A percentile compares a stretch with the other conserved stretches of the same genome.
Conservation (phyloP, 2,113 vertebrate species). For the Sarotherodon lohbergeri region DNA sequence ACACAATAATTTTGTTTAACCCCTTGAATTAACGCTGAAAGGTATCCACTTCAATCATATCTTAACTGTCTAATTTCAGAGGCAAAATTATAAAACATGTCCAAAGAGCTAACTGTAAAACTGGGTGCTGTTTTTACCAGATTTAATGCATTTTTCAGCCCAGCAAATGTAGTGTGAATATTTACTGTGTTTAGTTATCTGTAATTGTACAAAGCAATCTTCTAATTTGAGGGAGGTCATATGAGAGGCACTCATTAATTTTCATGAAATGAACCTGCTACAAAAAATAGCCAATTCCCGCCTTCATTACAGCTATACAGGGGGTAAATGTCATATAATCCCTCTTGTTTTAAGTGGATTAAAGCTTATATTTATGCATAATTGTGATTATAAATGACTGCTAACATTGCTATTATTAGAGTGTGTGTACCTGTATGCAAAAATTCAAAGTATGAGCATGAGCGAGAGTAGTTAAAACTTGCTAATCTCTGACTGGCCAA, state of each 20-base stretch:
- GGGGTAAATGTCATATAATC: background rate
- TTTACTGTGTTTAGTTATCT: background rate
- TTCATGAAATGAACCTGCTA: background rate
- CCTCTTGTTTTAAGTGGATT: background rate
- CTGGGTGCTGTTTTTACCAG: background rate
- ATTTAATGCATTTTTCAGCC: background rate
- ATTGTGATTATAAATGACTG: background rate
- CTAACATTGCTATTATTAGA: background rate
- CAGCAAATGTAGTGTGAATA: background rate
- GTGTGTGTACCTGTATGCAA: background rate
- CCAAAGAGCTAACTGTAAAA: background rate
- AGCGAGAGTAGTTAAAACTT: background rate
- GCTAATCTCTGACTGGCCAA: background rate
- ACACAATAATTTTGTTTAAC: background rate
- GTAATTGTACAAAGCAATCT: background rate
- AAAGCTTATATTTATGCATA: background rate
- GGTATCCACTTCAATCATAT: background rate
- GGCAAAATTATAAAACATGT: background rate
- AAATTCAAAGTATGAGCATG: background rate
- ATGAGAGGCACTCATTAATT: background rate
- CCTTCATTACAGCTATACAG: background rate
- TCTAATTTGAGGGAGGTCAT: background rate
- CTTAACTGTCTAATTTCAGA: background rate
- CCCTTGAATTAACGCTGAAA: background rate
- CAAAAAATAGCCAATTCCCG: background rate